A percentile compares a stretch with the other conserved stretches of the same genome.
These are phyloP conservation scores for Tenthredo scrophulariae DNA, from an alignment of 2,888 invertebrate genomes.

Conservation along the genomic window DNA sequence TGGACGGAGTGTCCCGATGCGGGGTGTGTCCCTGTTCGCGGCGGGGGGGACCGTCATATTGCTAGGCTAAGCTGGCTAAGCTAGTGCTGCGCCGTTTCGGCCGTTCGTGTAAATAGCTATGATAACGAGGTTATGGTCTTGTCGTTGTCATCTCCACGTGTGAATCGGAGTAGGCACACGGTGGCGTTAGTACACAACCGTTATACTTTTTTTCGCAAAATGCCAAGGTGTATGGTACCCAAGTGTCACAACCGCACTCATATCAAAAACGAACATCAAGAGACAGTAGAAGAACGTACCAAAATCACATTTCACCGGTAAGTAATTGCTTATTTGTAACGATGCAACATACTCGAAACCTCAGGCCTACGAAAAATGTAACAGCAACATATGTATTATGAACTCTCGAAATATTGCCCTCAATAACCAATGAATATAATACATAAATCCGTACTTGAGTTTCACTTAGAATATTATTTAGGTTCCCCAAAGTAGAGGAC, in stretches of 20 bases:
- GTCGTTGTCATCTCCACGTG: neutral
- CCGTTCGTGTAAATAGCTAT: neutral
- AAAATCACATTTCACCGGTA: slow-evolving; percentile 1
- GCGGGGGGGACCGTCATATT: neutral
- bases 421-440: neutral
- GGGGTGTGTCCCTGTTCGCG: neutral
- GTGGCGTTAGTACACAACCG: no score
- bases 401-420: neutral
- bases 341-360: neutral
- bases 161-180: no score
- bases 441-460: neutral
- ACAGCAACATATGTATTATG: neutral
- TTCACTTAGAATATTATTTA: neutral
- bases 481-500: neutral
- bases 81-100: neutral
- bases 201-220: neutral
- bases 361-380: neutral
- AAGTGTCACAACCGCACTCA: neutral
- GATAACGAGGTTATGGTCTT: neutral
- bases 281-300: neutral
- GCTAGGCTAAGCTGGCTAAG: neutral
- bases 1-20: neutral
- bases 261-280: neutral
- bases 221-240: neutral
- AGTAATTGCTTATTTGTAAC: neutral